A percentile compares a stretch with the other conserved stretches of the same genome.
phyloP scores from a whole-genome alignment of 2,113 vertebrate species.

The Nymphicus hollandicus region DNA sequence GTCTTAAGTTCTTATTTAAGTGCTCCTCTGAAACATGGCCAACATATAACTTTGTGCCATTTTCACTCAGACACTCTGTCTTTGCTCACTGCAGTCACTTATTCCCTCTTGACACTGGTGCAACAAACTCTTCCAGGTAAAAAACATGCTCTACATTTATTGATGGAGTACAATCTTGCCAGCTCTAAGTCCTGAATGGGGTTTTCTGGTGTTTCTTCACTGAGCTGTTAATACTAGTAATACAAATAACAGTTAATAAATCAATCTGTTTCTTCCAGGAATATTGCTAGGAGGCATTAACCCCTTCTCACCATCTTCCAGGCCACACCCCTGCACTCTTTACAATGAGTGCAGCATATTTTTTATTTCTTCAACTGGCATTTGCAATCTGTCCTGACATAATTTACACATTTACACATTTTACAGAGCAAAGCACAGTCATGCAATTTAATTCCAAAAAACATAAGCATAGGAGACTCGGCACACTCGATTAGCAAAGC shows the following conservation, averaged over 20 bases:
- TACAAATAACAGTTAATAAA: conserved; percentile 69
- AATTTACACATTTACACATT: conserved; percentile 84
- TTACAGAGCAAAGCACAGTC: conserved; percentile 77
- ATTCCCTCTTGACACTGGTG: neutral
- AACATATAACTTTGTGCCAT: neutral
- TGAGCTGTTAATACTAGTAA: conserved; percentile 46
- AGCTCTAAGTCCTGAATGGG: neutral
- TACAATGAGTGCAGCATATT: conserved; percentile 74
- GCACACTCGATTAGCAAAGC: conserved; percentile 70
- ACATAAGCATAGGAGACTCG: conserved; percentile 75
- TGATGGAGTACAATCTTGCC: neutral
- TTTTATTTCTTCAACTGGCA: conserved; percentile 77
- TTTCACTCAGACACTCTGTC: neutral
- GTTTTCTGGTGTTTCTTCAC: conserved; percentile 28
- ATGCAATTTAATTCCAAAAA: conserved; percentile 80
- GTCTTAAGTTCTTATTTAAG: conserved; percentile 21
- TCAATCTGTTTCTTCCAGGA: conserved; percentile 33
- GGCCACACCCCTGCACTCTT: conserved; percentile 68
- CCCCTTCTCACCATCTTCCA: conserved; percentile 63
- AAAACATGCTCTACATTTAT: neutral
- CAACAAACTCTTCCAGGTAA: neutral
- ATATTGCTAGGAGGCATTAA: conserved; percentile 53
- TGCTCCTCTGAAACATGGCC: neutral
- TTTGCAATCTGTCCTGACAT: conserved; percentile 79
- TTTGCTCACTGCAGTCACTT: neutral